Evolutionary conservation across 1,140 invertebrate species (phyloP).

Genomic region (Aphidius ervi): DNA sequence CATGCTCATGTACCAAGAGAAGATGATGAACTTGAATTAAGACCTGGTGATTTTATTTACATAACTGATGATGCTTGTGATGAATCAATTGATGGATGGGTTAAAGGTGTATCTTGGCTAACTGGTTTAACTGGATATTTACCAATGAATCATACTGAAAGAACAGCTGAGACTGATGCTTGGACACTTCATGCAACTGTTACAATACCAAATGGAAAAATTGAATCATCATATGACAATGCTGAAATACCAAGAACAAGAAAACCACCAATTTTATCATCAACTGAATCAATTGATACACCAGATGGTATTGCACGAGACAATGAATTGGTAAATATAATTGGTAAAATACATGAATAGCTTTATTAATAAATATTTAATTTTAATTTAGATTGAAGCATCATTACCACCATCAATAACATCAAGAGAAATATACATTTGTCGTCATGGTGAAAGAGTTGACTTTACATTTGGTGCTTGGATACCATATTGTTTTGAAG

Average conservation of each 20-base stretch:
- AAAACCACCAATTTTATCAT: slow-evolving; percentile 47
- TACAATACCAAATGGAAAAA: slow-evolving; percentile 48
- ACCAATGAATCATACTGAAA: slow-evolving; percentile 75
- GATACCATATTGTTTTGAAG: slow-evolving; percentile 84
- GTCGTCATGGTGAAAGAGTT: slow-evolving; percentile 83
- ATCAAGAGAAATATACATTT: slow-evolving; percentile 65
- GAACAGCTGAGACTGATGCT: slow-evolving; percentile 81
- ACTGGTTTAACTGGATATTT: slow-evolving; percentile 76
- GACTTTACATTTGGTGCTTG: slow-evolving; percentile 89
- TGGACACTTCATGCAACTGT: slow-evolving; percentile 81
- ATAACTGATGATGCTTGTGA: slow-evolving; percentile 69
- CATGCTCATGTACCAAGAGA: slow-evolving; percentile 73
- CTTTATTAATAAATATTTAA: slow-evolving; percentile 1
- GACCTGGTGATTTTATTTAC: slow-evolving; percentile 82
- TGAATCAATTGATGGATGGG: slow-evolving; percentile 78
- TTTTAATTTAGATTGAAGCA: slow-evolving; percentile 35
- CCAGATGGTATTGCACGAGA: slow-evolving; percentile 46
- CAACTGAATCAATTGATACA: slow-evolving; percentile 49
- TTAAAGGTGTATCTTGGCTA: slow-evolving; percentile 81
- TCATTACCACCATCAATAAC: slow-evolving; percentile 35
- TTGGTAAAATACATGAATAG: too few species aligned
- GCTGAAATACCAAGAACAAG: slow-evolving; percentile 34
- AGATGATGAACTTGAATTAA: slow-evolving; percentile 78
- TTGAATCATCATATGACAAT: slow-evolving; percentile 7
- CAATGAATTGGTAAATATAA: slow-evolving; percentile 36